Percentiles rank a stretch among this genome's conserved stretches.
Evolutionary conservation across 1,140 invertebrate species (phyloP).

Genomic region (Physella acuta): DNA sequence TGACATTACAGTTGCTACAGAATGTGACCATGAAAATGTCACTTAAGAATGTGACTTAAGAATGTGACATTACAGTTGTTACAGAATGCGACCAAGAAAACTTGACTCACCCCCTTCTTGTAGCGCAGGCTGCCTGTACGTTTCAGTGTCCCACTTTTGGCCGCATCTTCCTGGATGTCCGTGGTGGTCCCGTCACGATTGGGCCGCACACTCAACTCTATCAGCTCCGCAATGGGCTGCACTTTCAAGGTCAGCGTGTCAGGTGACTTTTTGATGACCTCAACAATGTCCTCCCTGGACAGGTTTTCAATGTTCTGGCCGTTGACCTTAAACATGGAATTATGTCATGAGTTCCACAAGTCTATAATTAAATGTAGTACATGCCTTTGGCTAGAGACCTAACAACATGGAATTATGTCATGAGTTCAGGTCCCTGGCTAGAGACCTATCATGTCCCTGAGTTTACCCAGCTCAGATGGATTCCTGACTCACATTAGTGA

Average conservation of each 20-base stretch:
- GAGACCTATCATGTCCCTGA: constrained; percentile 7
- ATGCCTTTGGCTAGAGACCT: too few species aligned
- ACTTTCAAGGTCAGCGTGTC: constrained; percentile 84
- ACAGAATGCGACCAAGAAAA: constrained; percentile 5
- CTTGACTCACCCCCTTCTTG: constrained; percentile 45
- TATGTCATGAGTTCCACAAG: too few species aligned
- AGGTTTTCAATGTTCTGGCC: constrained; percentile 79
- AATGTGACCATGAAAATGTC: too few species aligned
- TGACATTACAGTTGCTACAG: too few species aligned
- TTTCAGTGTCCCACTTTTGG: constrained; percentile 76
- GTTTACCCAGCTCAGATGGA: not conserved
- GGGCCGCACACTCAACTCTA: constrained; percentile 69
- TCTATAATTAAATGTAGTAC: too few species aligned
- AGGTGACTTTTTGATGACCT: constrained; percentile 84
- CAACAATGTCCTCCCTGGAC: constrained; percentile 87
- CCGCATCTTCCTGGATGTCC: constrained; percentile 69
- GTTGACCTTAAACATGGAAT: too few species aligned
- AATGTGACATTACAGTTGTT: too few species aligned
- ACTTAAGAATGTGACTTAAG: too few species aligned
- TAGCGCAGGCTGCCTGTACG: constrained; percentile 68
- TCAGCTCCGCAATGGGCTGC: constrained; percentile 65
- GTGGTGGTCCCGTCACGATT: constrained; percentile 56
- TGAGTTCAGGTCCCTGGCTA: constrained; percentile 76
- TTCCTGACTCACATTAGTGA: too few species aligned
- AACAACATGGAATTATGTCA: too few species aligned